phyloP scores from a whole-genome alignment of 2,888 invertebrate genomes.

The Melitaea athalia region DNA sequence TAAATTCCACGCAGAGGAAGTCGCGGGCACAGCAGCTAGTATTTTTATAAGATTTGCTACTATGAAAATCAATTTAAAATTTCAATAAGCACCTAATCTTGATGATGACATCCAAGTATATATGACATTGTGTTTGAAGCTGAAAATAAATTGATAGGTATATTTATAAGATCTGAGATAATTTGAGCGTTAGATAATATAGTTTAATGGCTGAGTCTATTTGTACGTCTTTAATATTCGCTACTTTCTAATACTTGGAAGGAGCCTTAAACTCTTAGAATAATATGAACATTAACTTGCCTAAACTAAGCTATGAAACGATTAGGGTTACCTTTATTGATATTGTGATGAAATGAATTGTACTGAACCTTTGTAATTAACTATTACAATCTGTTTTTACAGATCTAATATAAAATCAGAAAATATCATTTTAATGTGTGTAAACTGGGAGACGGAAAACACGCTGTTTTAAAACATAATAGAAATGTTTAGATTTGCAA shows the following conservation, averaged over 20 bases:
- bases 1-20: too few species aligned
- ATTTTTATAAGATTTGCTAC: conserved; percentile 5
- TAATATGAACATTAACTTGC: too few species aligned
- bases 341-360: too few species aligned
- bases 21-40: background rate
- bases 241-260: background rate
- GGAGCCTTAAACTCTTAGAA: background rate
- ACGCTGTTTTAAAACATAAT: too few species aligned
- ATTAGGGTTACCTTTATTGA: too few species aligned
- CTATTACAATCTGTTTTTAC: too few species aligned
- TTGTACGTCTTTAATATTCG: background rate
- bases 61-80: conserved; percentile 18
- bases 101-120: conserved; percentile 72
- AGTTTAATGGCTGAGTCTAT: conserved; percentile 11
- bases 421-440: too few species aligned
- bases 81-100: conserved; percentile 76
- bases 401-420: too few species aligned
- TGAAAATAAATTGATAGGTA: conserved; percentile 33
- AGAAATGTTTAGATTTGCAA: too few species aligned
- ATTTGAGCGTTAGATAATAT: conserved; percentile 11
- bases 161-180: conserved; percentile 17
- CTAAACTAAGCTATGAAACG: too few species aligned
- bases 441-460: too few species aligned
- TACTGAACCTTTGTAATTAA: too few species aligned
- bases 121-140: conserved; percentile 54